These are phyloP conservation scores for Xiphophorus couchianus DNA, from an alignment of 2,113 vertebrate species.

Conservation along the genomic window DNA sequence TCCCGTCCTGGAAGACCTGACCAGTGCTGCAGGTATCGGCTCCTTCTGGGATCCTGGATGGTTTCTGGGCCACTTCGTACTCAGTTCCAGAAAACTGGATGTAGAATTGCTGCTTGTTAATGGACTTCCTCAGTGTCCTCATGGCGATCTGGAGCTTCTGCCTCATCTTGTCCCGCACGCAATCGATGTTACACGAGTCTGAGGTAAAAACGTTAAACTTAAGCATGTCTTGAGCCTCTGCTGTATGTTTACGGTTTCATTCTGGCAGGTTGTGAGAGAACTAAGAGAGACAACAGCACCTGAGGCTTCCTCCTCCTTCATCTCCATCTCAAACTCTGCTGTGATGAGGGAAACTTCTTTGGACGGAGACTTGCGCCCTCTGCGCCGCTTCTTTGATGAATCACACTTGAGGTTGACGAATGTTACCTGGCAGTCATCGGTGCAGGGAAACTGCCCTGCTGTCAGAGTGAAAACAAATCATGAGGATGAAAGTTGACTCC, in stretches of 20 bases:
- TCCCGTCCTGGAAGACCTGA: slow-evolving; percentile 86
- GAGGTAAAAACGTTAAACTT: slow-evolving; percentile 11
- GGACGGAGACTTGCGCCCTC: slow-evolving; percentile 91
- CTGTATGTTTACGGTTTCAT: neutral
- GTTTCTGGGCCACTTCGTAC: slow-evolving; percentile 92
- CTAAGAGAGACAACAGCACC: slow-evolving; percentile 72
- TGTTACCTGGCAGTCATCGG: slow-evolving; percentile 91
- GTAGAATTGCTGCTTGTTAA: slow-evolving; percentile 95
- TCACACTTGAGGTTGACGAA: slow-evolving; percentile 95
- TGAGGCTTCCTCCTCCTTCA: slow-evolving; percentile 89
- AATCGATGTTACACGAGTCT: slow-evolving; percentile 91
- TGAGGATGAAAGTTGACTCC: neutral
- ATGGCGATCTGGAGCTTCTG: slow-evolving; percentile 91
- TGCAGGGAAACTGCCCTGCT: slow-evolving; percentile 83
- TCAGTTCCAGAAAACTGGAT: slow-evolving; percentile 92
- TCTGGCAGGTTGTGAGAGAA: too few relatives aligned
- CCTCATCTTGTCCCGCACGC: slow-evolving; percentile 87
- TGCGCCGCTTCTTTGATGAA: slow-evolving; percentile 92
- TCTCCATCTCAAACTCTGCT: slow-evolving; percentile 93
- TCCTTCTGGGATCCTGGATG: slow-evolving; percentile 80
- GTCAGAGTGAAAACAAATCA: slow-evolving; percentile 29
- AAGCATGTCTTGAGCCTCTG: neutral
- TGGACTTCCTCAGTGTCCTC: slow-evolving; percentile 91
- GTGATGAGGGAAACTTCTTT: slow-evolving; percentile 96
- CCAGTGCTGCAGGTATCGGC: slow-evolving; percentile 86